Percentiles rank a stretch among this genome's conserved stretches.
phyloP scores from a whole-genome alignment of 2,113 vertebrate genomes.

The Passer domesticus region DNA sequence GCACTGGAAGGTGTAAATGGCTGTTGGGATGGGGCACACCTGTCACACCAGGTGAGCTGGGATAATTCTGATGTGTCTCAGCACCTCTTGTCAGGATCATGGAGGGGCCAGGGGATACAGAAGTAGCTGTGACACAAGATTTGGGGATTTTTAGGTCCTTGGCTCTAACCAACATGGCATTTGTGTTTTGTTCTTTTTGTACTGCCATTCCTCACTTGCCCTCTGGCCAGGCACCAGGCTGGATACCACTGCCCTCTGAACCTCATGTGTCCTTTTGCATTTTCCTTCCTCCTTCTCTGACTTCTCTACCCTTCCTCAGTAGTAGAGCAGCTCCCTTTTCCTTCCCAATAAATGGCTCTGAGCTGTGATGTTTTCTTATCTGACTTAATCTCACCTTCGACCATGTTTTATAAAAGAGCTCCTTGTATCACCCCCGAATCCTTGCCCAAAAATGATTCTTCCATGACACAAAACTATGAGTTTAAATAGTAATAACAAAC shows the following conservation, averaged over 20 bases:
- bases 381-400: background rate
- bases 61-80: background rate
- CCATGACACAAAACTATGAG: background rate
- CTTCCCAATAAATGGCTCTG: background rate
- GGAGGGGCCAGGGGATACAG: accelerated
- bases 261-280: background rate
- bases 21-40: background rate
- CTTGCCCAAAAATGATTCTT: background rate
- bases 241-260: accelerated
- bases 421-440: accelerated
- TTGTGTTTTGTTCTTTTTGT: background rate
- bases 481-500: background rate
- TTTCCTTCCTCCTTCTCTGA: background rate
- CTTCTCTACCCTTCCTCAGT: background rate
- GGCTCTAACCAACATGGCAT: accelerated
- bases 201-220: accelerated
- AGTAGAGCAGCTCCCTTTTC: accelerated
- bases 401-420: background rate
- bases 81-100: accelerated
- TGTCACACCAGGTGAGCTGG: background rate
- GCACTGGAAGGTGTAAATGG: background rate
- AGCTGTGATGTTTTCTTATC: accelerated
- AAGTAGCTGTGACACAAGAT: background rate
- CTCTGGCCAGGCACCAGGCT: accelerated
- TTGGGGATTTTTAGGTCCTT: accelerated